Base-by-base conservation (phyloP, 2,797 vertebrate species). In the Glyptemys insculpta region DNA sequence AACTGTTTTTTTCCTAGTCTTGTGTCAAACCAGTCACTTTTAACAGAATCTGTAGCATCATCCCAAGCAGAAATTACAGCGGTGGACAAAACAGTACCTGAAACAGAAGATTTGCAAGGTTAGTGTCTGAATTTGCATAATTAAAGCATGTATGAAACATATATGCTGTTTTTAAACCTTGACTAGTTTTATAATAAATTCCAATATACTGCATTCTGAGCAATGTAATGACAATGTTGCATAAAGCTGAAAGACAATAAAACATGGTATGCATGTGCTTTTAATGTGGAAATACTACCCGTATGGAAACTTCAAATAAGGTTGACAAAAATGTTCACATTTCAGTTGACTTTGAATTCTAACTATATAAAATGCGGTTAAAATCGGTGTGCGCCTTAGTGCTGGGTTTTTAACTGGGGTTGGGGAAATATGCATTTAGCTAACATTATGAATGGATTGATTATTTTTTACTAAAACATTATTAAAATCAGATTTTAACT, bases 31-130 rank as follows among this genome's bases (percentile, higher is more conserved):
- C 98, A 98, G 93, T 97, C 98, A 95, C 98, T 98, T 95, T 88
- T 98, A 98, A 98, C 98, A 97, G 98, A 98, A 96, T 98, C 98
- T 62, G 97, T 98, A 97, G 97, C 98, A 81, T 97, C 98, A 91
- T 98, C 98, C 95, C 98, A 98, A 98, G 95, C 96, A 90, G 98
- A 98, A 94, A 98, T 98, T 84, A 96, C 98, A 14, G 96, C 98
- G 91, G 97, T 94, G 97, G 98, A 98, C 95, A 98, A 98, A 98
- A 98, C 97, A 97, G 93, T 96, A 95, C 97, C 97, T 1, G 98
- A 98, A 97, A 98, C 98, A 85, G 98, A 99, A 97, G 98, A 98
- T 53, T 97, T 98, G 95, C 98, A 98, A 98, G 99, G 99, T 99
- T 96, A 89, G 98, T 96, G 82, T n/a, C 6, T 78, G 6, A 62